phyloP scores from a whole-genome alignment of 2,888 invertebrate genomes.

The Arge pagana region DNA sequence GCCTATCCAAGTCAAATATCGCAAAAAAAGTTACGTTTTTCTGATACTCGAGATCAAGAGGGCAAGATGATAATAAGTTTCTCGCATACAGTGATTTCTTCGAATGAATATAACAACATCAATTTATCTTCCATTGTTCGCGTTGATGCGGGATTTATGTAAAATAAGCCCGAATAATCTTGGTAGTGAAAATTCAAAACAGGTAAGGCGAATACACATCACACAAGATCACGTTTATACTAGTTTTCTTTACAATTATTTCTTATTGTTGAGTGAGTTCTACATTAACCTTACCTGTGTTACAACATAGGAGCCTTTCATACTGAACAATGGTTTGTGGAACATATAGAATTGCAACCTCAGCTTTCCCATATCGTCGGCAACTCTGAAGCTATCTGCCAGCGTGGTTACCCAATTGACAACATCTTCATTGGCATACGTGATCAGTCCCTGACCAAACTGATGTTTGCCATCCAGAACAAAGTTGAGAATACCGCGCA shows the following conservation, averaged over 20 bases:
- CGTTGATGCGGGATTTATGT: too few species aligned
- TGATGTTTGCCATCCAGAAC: conserved; percentile 92
- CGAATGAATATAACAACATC: background rate
- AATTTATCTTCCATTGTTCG: background rate
- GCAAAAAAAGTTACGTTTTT: too few species aligned
- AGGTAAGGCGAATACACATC: too few species aligned
- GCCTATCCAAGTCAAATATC: too few species aligned
- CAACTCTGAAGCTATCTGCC: conserved; percentile 93
- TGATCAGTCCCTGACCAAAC: conserved; percentile 94
- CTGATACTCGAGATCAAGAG: too few species aligned
- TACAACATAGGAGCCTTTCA: conserved; percentile 98
- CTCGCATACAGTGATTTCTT: conserved; percentile 1
- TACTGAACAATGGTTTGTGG: conserved; percentile 93
- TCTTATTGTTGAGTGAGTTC: too few species aligned
- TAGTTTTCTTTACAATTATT: too few species aligned
- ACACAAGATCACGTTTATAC: too few species aligned
- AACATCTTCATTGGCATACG: conserved; percentile 94
- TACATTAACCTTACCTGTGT: conserved; percentile 73
- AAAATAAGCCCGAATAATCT: too few species aligned
- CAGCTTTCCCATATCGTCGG: conserved; percentile 97
- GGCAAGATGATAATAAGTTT: background rate
- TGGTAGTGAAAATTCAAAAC: too few species aligned
- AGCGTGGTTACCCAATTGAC: conserved; percentile 97
- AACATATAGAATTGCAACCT: conserved; percentile 90
- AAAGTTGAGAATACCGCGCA: conserved; percentile 90